A percentile compares a stretch with the other conserved stretches of the same genome.
Conservation (phyloP, 2,888 invertebrate genomes). For the Aphidoletes aphidimyza region DNA sequence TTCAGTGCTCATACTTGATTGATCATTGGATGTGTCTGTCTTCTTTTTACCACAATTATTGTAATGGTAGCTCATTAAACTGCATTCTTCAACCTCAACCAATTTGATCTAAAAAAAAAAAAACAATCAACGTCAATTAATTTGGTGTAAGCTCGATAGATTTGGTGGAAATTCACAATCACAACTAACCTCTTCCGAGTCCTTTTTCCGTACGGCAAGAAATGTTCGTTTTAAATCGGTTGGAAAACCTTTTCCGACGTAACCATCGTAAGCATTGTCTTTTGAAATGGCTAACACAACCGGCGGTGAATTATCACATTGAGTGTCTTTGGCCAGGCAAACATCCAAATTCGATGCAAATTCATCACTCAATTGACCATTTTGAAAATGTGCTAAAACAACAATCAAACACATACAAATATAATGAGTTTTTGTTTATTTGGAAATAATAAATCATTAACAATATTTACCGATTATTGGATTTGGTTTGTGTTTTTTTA, state of each 20-base stretch:
- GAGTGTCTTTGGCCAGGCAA: conserved; percentile 57
- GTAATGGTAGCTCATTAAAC: conserved; percentile 53
- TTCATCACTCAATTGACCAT: conserved; percentile 61
- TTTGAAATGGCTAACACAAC: conserved; percentile 61
- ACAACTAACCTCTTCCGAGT: conserved; percentile 61
- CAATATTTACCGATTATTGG: not conserved
- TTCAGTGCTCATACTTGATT: not conserved
- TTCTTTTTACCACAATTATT: conserved; percentile 48
- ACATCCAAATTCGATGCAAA: conserved; percentile 59
- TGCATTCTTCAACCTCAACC: conserved; percentile 56
- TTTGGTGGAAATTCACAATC: not conserved
- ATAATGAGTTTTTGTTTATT: not conserved
- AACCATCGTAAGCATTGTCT: conserved; percentile 61
- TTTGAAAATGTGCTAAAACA: conserved; percentile 64
- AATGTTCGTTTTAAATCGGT: conserved; percentile 61
- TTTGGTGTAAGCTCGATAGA: too few species aligned
- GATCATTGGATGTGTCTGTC: not conserved
- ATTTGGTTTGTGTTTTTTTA: conserved; percentile 41
- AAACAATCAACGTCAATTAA: too few species aligned
- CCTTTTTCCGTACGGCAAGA: conserved; percentile 62
- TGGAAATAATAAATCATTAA: not conserved
- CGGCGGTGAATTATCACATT: conserved; percentile 56
- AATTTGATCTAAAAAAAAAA: conserved; percentile 57
- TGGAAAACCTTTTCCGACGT: conserved; percentile 56
- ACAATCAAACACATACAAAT: not conserved